These are phyloP conservation scores for cattle (Bos taurus) DNA, from an alignment of 2,113 vertebrate genomes.

Conservation along the genomic window ARS-UCD2.0 NC_037346.1:61771501-61772000, in stretches of 20 bases:
- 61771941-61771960: fast-evolving
- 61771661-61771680: constrained; percentile 81
- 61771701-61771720: constrained; percentile 91
- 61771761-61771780: constrained; percentile 84
- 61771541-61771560: background rate
- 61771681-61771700: constrained; percentile 92
- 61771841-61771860: fast-evolving
- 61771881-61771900: background rate
- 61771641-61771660: fast-evolving
- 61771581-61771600: too few species aligned
- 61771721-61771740: constrained; percentile 89
- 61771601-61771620: background rate
- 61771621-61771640: fast-evolving
- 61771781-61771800: fast-evolving
- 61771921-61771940: fast-evolving
- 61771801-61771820: too few species aligned
- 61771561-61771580: background rate
- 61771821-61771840: background rate
- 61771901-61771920: background rate
- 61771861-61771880: background rate
- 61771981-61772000: background rate
- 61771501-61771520: background rate
- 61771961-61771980: background rate
- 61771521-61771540: background rate
- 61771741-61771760: constrained; percentile 93